Conservation (phyloP, 2,888 invertebrate species). For the Lycophotia porphyrea region DNA sequence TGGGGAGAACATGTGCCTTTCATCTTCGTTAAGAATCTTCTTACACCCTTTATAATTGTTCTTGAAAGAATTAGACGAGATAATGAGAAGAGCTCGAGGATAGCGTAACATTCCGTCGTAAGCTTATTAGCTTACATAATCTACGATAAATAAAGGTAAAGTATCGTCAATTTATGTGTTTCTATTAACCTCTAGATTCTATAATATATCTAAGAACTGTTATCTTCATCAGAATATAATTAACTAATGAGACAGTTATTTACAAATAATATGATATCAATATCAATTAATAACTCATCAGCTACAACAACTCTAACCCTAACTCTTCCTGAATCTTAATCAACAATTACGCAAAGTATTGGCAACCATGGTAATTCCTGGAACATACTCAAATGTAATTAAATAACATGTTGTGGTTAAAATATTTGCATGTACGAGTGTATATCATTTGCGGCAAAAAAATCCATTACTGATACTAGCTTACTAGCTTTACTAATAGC, state of each 20-base stretch:
- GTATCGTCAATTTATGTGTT: not conserved
- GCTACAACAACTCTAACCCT: no score
- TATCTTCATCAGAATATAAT: conserved; percentile 11
- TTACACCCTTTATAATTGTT: no score
- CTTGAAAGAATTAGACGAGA: no score
- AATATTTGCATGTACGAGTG: not conserved
- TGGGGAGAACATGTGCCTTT: no score
- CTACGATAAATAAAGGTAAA: not conserved
- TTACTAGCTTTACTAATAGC: not conserved
- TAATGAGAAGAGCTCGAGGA: not conserved
- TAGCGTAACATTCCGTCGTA: not conserved
- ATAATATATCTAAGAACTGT: not conserved
- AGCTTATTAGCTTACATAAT: not conserved
- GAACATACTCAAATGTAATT: not conserved
- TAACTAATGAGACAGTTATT: conserved; percentile 7
- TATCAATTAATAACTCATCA: conserved; percentile 7
- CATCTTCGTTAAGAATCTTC: no score
- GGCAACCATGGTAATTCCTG: not conserved
- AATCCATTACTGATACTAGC: not conserved
- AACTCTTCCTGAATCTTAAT: conserved; percentile 31
- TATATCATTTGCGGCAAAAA: not conserved
- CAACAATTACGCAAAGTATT: conserved; percentile 5
- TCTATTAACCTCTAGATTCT: not conserved
- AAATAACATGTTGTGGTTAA: not conserved
- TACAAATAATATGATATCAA: conserved; percentile 21